Percentiles rank a stretch among this genome's conserved stretches.
phyloP scores from a whole-genome alignment of 2,113 vertebrate species.

The Cyprinus carpio region DNA sequence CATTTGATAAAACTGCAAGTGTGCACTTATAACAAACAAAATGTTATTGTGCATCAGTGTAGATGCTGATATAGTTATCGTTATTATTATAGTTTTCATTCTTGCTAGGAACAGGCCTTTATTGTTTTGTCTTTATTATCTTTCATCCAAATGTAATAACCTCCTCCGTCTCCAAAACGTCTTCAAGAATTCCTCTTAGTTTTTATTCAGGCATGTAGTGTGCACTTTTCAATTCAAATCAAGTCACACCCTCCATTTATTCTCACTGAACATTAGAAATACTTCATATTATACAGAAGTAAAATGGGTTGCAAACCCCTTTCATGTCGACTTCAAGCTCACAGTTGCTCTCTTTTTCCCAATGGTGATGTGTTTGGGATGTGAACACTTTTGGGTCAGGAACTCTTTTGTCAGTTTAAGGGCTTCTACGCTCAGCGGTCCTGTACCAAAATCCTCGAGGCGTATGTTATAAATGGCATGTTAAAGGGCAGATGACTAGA shows the following conservation, averaged over 20 bases:
- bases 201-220: neutral
- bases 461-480: neutral
- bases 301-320: neutral
- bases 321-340: neutral
- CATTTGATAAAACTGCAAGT: neutral
- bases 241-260: neutral
- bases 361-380: neutral
- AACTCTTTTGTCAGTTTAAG: neutral
- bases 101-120: neutral
- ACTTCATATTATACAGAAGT: neutral
- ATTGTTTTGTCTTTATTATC: neutral
- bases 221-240: neutral
- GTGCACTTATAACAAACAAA: neutral
- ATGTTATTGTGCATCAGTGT: neutral
- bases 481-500: conserved; percentile 6
- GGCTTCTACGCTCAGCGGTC: neutral
- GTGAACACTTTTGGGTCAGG: conserved; percentile 21
- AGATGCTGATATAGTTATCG: neutral
- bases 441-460: conserved; percentile 3
- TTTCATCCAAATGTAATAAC: neutral
- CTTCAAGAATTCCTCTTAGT: neutral
- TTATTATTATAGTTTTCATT: neutral
- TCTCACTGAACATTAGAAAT: neutral
- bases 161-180: neutral
- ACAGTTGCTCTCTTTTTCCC: neutral